These are phyloP conservation scores for Acrossocheilus fasciatus DNA, from an alignment of 2,797 vertebrate genomes.

Conservation along the genomic window DNA sequence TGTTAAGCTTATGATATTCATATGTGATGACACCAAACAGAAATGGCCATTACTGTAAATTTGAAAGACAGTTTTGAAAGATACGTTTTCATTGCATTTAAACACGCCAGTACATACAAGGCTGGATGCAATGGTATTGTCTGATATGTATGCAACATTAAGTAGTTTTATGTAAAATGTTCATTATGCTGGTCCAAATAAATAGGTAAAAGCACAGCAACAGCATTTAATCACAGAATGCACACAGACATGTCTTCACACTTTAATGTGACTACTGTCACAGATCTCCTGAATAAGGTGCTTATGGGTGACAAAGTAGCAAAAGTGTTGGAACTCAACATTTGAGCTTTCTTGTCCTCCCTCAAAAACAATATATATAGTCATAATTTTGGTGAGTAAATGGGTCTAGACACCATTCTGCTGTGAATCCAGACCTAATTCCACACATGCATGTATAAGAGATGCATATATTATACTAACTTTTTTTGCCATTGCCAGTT, in stretches of 20 bases:
- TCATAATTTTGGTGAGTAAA: background rate
- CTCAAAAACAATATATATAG: background rate
- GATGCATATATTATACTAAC: background rate
- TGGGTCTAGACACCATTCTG: background rate
- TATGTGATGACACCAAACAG: background rate
- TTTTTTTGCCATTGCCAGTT: background rate
- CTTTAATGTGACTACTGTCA: background rate
- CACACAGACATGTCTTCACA: background rate
- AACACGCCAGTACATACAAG: too few species aligned
- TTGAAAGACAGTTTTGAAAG: background rate
- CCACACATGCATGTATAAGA: background rate
- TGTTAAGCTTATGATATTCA: too few species aligned
- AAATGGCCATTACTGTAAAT: background rate
- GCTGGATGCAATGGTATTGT: too few species aligned
- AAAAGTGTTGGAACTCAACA: background rate
- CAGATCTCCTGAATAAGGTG: background rate
- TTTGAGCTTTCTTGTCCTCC: background rate
- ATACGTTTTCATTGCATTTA: too few species aligned
- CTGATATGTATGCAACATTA: background rate
- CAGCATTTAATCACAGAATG: background rate
- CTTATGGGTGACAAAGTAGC: background rate
- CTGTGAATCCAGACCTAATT: background rate
- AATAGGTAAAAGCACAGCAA: background rate
- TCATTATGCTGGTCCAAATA: background rate
- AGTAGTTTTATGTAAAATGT: too few species aligned